Percentiles rank a stretch among this genome's conserved stretches.
These are phyloP conservation scores for Globicephala melas DNA, from an alignment of 2,113 vertebrate species.

Conservation along the genomic window DNA sequence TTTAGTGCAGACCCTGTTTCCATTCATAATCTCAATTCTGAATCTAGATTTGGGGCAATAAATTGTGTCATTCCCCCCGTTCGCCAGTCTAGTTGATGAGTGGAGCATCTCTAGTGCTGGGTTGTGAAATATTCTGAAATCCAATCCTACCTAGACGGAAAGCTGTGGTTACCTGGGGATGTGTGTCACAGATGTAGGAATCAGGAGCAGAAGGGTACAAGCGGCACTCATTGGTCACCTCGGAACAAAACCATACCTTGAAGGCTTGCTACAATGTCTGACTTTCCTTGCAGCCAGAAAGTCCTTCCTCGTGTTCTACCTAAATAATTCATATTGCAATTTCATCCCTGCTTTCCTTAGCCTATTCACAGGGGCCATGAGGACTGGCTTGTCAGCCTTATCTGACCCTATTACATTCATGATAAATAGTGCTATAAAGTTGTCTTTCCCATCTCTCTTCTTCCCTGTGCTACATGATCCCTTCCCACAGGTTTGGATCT, in stretches of 20 bases:
- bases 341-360: neutral
- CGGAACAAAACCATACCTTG: neutral
- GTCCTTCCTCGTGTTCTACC: neutral
- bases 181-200: neutral
- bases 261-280: neutral
- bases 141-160: neutral
- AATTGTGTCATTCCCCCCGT: neutral
- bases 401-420: neutral
- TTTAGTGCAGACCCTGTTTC: neutral
- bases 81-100: neutral
- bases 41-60: neutral
- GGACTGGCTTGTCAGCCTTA: neutral
- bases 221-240: neutral
- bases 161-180: neutral
- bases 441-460: neutral
- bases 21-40: neutral
- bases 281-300: neutral
- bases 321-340: conserved; percentile 67
- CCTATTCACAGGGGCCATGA: neutral
- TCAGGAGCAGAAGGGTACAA: no score
- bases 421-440: neutral
- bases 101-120: neutral
- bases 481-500: neutral
- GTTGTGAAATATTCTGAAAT: neutral
- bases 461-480: neutral